These are phyloP conservation scores for Cyanoderma ruficeps DNA, from an alignment of 2,113 vertebrate species.

Conservation along the genomic window DNA sequence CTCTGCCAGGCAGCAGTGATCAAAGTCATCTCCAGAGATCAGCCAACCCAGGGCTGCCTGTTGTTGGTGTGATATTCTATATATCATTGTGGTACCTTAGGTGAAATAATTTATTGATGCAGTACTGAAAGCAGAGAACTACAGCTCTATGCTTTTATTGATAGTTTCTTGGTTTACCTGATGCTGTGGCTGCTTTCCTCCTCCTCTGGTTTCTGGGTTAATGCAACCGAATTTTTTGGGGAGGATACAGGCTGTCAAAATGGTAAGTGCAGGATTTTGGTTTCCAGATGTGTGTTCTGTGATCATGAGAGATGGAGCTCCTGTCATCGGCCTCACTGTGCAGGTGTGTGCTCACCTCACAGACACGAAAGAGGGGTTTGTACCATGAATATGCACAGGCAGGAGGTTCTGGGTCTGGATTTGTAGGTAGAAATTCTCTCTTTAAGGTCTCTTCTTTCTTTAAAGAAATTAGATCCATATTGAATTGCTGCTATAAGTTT, in stretches of 20 bases:
- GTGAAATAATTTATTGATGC: not conserved
- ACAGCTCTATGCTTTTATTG: not conserved
- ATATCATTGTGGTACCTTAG: not conserved
- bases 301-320: not conserved
- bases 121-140: not conserved
- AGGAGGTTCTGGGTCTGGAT: not conserved
- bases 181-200: not conserved
- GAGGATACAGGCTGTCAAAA: not conserved
- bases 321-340: not conserved
- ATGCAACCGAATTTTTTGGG: not conserved
- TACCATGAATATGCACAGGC: no score
- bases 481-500: not conserved
- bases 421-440: not conserved
- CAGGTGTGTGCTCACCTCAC: not conserved
- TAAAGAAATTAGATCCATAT: not conserved
- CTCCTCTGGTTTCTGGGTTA: not conserved
- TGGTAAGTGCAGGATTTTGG: not conserved
- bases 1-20: not conserved
- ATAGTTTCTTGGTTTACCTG: not conserved
- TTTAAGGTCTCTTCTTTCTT: not conserved
- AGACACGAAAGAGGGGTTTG: rapidly evolving
- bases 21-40: not conserved
- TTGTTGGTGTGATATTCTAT: not conserved
- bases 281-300: not conserved
- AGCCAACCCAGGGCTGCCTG: not conserved